Evolutionary conservation across 2,888 invertebrate genomes (phyloP).

Genomic region (Noctua pronuba): DNA sequence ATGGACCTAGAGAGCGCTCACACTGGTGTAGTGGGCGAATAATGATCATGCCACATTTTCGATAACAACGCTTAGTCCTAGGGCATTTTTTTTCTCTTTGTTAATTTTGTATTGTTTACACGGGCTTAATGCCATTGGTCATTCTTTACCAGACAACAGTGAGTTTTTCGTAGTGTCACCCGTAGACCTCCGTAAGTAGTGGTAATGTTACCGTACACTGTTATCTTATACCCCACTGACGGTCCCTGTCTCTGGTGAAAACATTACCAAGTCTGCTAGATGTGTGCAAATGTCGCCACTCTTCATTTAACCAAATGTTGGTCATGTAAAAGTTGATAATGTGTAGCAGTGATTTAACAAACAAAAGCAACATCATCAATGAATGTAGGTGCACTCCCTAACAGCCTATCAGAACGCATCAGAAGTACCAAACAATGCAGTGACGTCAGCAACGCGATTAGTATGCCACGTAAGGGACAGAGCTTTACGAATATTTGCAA

Average conservation of each 20-base stretch:
- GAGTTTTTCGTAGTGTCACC: background rate
- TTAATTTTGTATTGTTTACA: too few species aligned
- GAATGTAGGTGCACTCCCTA: background rate
- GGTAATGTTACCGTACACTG: background rate
- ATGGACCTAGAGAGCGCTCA: background rate
- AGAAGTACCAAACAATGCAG: constrained; percentile 20
- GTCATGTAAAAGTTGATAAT: background rate
- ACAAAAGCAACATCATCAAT: background rate
- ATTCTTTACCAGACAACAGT: background rate
- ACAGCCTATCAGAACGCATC: background rate
- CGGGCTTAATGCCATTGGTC: background rate
- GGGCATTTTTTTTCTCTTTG: background rate
- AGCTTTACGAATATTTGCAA: constrained; percentile 36
- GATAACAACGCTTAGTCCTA: background rate
- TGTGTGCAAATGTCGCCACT: too few species aligned
- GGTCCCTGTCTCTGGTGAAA: background rate
- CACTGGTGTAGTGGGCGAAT: background rate
- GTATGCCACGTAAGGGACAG: constrained; percentile 35
- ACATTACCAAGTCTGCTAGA: background rate
- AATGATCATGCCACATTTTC: background rate
- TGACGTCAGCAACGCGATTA: constrained; percentile 46
- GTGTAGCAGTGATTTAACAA: background rate
- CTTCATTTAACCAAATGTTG: background rate
- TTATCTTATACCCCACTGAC: background rate
- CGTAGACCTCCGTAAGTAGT: too few species aligned